Conservation (phyloP, 2,113 vertebrate species). For the Cyanoramphus novaezelandiae region DNA sequence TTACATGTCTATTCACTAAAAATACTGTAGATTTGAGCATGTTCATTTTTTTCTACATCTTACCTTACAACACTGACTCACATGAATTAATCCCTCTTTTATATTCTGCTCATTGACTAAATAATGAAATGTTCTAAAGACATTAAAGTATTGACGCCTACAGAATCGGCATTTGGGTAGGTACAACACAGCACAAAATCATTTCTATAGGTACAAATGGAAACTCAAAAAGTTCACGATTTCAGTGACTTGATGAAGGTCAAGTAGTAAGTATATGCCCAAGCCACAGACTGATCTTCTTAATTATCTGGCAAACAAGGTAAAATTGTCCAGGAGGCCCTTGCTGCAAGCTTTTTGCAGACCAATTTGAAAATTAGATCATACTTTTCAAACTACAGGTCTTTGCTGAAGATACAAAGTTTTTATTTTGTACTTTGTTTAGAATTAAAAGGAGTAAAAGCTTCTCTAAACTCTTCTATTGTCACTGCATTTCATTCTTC, state of each 20-base stretch:
- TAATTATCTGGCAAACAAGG: not conserved
- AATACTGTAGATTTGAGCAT: not conserved
- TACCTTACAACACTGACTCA: not conserved
- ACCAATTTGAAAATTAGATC: not conserved
- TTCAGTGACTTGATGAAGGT: not conserved
- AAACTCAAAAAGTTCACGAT: not conserved
- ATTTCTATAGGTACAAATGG: not conserved
- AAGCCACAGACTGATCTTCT: not conserved
- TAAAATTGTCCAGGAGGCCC: not conserved
- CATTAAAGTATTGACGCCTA: not conserved
- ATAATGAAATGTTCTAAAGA: conserved; percentile 19
- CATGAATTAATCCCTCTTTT: conserved; percentile 17
- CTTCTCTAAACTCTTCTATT: not conserved
- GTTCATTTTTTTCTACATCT: not conserved
- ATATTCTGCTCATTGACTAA: conserved; percentile 40
- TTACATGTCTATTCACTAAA: not conserved
- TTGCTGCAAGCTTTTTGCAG: not conserved
- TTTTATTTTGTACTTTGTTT: not conserved
- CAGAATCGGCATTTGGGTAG: not conserved
- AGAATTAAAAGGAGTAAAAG: not conserved
- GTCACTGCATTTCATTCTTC: not conserved
- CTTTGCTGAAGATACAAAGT: not conserved
- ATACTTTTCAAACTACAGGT: not conserved
- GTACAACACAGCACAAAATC: not conserved
- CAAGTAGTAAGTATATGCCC: not conserved